A percentile compares a stretch with the other conserved stretches of the same genome.
Conservation (phyloP, 2,888 invertebrate genomes). For the Eudiplozoon nipponicum region DNA sequence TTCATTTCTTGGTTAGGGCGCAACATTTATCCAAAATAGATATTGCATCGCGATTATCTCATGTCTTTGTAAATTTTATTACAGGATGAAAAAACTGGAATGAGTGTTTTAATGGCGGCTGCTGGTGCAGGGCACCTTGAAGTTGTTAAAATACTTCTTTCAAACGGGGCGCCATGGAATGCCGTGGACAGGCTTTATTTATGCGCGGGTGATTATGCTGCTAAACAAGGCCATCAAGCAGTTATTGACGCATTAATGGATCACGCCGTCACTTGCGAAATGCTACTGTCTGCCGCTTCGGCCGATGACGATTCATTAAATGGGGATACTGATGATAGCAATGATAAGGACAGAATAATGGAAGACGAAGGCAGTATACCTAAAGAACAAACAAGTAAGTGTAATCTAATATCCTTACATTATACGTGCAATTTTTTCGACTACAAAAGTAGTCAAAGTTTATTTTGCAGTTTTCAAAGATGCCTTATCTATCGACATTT, state of each 20-base stretch:
- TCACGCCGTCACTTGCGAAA: constrained; percentile 12
- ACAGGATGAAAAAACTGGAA: constrained; percentile 14
- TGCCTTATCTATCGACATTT: too few relatives aligned
- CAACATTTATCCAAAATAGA: too few relatives aligned
- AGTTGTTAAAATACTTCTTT: constrained; percentile 8
- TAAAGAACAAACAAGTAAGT: too few relatives aligned
- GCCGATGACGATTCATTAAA: not conserved
- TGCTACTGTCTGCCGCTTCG: constrained; percentile 3
- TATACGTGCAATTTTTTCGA: too few relatives aligned
- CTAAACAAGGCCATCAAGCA: constrained; percentile 14
- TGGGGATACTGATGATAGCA: not conserved
- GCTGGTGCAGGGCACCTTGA: constrained; percentile 12
- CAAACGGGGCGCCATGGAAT: constrained; percentile 16
- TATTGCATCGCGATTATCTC: too few relatives aligned
- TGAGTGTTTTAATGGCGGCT: constrained; percentile 16
- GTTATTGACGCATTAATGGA: constrained; percentile 10
- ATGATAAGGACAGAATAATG: constrained; percentile 3
- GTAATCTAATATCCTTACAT: too few relatives aligned
- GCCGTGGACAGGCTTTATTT: constrained; percentile 13
- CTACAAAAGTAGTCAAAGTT: too few relatives aligned
- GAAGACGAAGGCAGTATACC: constrained; percentile 7
- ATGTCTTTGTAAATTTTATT: too few relatives aligned
- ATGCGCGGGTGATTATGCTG: constrained; percentile 16
- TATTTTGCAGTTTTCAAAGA: too few relatives aligned
- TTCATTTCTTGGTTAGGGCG: too few relatives aligned